phyloP scores from a whole-genome alignment of 23 tunicate species.

The Halocynthia aurantium region DNA sequence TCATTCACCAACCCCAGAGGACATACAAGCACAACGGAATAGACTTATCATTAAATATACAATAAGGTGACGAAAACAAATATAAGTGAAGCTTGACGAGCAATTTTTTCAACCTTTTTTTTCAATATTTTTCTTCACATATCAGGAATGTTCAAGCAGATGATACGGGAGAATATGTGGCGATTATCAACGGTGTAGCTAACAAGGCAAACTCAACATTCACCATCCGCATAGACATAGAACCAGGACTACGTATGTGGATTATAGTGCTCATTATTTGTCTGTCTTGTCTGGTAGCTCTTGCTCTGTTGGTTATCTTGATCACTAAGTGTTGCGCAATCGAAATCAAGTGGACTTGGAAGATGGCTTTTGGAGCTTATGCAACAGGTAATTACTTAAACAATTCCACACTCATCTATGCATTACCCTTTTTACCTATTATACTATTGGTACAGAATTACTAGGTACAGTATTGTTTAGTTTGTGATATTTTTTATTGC shows the following conservation, averaged over 20 bases:
- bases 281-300: background rate
- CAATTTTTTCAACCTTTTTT: no score
- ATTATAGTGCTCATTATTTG: background rate
- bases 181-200: background rate
- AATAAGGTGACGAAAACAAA: background rate
- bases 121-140: background rate
- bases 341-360: constrained; percentile 15
- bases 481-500: background rate
- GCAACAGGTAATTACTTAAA: background rate
- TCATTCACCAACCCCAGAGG: background rate
- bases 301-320: background rate
- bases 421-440: no score
- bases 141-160: background rate
- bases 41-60: background rate
- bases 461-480: no score
- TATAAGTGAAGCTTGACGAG: no score
- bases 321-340: background rate
- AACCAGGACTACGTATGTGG: background rate
- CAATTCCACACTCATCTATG: background rate
- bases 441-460: no score
- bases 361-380: background rate
- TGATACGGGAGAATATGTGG: background rate
- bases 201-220: background rate
- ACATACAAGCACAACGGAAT: background rate
- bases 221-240: background rate